A percentile compares a stretch with the other conserved stretches of the same genome.
Evolutionary conservation across 2,888 invertebrate genomes (phyloP).

Genomic region (Malthinus seriepunctatus): DNA sequence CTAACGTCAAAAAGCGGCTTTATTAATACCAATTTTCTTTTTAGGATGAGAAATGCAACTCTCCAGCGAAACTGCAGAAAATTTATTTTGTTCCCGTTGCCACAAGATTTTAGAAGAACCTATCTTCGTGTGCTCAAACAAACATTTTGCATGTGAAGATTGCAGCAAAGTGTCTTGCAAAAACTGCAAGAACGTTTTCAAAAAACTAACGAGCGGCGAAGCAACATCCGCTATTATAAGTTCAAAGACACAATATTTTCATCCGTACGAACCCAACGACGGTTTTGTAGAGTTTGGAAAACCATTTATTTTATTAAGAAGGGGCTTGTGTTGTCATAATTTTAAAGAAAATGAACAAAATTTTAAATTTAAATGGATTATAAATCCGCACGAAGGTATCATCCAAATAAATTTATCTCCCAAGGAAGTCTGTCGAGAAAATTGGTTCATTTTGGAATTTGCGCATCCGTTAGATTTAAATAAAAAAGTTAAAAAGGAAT

Average conservation of each 20-base stretch:
- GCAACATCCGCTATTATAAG: neutral
- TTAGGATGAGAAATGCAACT: neutral
- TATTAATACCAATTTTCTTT: neutral
- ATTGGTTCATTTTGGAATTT: conserved; percentile 16
- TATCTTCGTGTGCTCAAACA: conserved; percentile 8
- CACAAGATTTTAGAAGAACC: neutral
- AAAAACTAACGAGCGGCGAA: neutral
- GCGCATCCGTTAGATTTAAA: neutral
- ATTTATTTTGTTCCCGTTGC: conserved; percentile 9
- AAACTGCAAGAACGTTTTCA: conserved; percentile 11
- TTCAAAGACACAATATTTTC: too few relatives aligned
- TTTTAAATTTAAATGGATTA: conserved; percentile 13
- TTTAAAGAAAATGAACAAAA: neutral
- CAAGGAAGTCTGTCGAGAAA: neutral
- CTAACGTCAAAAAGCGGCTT: too few relatives aligned
- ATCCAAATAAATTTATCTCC: conserved; percentile 12
- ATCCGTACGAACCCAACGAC: conserved; percentile 12
- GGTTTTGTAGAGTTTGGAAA: conserved; percentile 7
- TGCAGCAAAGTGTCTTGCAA: conserved; percentile 14
- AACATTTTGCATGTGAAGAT: conserved; percentile 11
- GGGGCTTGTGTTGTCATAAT: conserved; percentile 7
- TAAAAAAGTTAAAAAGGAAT: conserved; percentile 14
- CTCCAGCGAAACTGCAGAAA: too few relatives aligned
- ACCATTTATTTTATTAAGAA: conserved; percentile 7
- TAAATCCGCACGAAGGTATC: conserved; percentile 10